These are phyloP conservation scores for Aspiorhynchus laticeps DNA, from an alignment of 2,113 vertebrate genomes.

Conservation along the genomic window DNA sequence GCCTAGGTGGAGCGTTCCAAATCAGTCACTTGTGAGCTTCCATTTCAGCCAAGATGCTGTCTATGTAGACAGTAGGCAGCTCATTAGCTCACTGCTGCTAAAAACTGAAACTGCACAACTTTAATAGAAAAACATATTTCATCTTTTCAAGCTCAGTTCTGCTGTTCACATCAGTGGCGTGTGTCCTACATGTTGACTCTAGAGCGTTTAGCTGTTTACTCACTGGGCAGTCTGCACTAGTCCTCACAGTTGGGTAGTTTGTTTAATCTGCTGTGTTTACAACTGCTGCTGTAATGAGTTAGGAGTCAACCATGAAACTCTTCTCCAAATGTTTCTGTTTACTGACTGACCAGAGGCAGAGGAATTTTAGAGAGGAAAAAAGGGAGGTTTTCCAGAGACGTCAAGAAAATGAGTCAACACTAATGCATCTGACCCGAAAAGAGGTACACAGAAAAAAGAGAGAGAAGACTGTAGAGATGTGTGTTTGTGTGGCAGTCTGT, in stretches of 20 bases:
- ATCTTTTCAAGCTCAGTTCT: too few species aligned
- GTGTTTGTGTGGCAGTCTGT: neutral
- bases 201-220: neutral
- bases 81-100: neutral
- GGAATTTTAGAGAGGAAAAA: neutral
- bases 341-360: neutral
- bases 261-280: slow-evolving; percentile 20
- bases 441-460: neutral
- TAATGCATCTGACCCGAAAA: neutral
- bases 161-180: neutral
- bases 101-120: neutral
- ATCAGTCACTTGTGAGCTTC: neutral
- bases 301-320: neutral
- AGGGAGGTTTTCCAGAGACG: neutral
- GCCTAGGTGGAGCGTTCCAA: neutral
- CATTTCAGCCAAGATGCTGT: neutral
- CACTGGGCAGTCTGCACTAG: neutral
- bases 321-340: slow-evolving; percentile 8
- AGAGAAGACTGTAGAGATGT: neutral
- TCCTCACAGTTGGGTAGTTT: neutral
- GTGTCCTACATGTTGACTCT: neutral
- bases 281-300: slow-evolving; percentile 13
- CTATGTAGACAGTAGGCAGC: neutral
- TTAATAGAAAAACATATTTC: neutral
- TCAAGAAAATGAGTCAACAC: neutral